A percentile compares a stretch with the other conserved stretches of the same genome.
Evolutionary conservation across 2,113 vertebrate species (phyloP).

Genomic region (Marmota monax): DNA sequence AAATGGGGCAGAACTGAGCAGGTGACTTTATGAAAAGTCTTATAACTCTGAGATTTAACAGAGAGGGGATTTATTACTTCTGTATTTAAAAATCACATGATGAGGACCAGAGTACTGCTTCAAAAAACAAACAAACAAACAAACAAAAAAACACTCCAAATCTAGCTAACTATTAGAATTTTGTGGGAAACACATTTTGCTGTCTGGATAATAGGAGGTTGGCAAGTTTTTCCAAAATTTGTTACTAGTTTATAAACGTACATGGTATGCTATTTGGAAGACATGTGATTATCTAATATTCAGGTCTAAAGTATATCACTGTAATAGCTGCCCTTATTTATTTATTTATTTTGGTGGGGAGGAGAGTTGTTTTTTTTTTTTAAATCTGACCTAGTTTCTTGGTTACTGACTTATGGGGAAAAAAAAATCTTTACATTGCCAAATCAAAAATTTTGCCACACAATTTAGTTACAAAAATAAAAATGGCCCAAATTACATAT

Average conservation of each 20-base stretch:
- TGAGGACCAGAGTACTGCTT: conserved; percentile 68
- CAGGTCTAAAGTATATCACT: conserved; percentile 71
- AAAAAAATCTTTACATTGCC: conserved; percentile 65
- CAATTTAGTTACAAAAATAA: conserved; percentile 85
- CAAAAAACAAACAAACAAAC: conserved; percentile 60
- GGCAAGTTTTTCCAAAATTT: conserved; percentile 68
- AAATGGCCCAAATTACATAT: conserved; percentile 81
- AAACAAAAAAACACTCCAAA: conserved; percentile 12
- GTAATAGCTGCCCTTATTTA: conserved; percentile 68
- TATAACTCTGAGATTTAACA: conserved; percentile 78
- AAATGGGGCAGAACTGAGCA: not conserved
- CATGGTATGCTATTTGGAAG: conserved; percentile 66
- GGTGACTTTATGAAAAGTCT: conserved; percentile 67
- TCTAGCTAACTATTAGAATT: conserved; percentile 72
- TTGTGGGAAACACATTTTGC: conserved; percentile 73
- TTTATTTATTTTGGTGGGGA: not conserved
- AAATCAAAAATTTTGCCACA: conserved; percentile 82
- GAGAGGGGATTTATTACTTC: conserved; percentile 83
- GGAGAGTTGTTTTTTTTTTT: not conserved
- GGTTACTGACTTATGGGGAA: conserved; percentile 73
- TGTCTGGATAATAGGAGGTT: conserved; percentile 9
- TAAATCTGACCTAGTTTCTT: conserved; percentile 73
- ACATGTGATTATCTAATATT: conserved; percentile 67
- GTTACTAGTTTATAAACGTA: conserved; percentile 66
- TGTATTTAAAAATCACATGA: conserved; percentile 78